A percentile compares a stretch with the other conserved stretches of the same genome.
phyloP scores from a whole-genome alignment of 2,113 vertebrate genomes.

The Papio anubis region DNA sequence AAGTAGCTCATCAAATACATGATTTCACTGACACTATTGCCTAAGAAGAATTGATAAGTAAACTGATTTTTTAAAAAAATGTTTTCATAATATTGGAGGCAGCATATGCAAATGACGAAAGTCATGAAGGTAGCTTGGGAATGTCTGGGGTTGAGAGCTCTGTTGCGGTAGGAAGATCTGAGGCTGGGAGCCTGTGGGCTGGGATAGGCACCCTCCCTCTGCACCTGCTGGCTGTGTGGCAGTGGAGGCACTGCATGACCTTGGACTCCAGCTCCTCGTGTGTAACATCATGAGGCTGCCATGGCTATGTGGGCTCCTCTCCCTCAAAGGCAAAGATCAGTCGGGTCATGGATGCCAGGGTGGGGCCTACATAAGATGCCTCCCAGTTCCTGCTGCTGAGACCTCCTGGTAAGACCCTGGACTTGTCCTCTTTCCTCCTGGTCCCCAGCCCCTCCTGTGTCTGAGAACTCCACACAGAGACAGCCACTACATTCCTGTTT shows the following conservation, averaged over 20 bases:
- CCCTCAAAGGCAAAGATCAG: not conserved
- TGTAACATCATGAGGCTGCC: not conserved
- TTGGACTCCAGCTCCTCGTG: not conserved
- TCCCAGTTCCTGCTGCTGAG: not conserved
- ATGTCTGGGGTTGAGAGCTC: not conserved
- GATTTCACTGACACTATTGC: not conserved
- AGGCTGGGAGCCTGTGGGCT: not conserved
- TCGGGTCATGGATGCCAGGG: not conserved
- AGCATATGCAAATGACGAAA: not conserved
- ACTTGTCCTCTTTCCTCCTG: not conserved
- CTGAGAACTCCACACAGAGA: not conserved
- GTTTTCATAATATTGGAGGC: not conserved
- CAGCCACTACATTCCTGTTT: not conserved
- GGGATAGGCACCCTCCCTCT: no score
- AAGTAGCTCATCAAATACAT: not conserved
- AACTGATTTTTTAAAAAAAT: not conserved
- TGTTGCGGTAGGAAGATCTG: no score
- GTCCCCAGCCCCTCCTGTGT: not conserved
- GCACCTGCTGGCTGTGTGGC: not conserved
- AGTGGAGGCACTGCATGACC: accelerated
- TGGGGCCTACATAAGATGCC: not conserved
- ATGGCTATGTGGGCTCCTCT: not conserved
- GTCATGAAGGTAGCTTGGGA: not conserved
- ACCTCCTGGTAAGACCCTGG: not conserved
- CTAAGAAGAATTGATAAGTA: not conserved